phyloP scores from a whole-genome alignment of 2,888 invertebrate species.

The Anticlea derivata region DNA sequence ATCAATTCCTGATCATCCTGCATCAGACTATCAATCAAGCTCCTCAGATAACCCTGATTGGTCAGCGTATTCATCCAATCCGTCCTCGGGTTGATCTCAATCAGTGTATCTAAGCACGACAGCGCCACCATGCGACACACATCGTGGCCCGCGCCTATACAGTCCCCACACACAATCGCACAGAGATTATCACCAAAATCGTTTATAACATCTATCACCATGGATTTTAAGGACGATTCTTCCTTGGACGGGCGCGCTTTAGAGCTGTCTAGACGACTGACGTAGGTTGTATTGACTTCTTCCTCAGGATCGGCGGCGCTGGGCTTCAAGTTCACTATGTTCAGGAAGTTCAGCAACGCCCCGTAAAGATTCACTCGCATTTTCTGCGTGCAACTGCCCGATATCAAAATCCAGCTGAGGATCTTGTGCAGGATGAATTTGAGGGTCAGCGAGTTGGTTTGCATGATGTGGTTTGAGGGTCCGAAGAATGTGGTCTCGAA shows the following conservation, averaged over 20 bases:
- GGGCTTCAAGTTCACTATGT: slow-evolving; percentile 86
- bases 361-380: slow-evolving; percentile 94
- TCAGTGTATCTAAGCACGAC: slow-evolving; percentile 90
- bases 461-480: slow-evolving; percentile 74
- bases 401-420: slow-evolving; percentile 92
- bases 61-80: slow-evolving; percentile 75
- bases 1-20: slow-evolving; percentile 89
- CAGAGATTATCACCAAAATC: slow-evolving; percentile 92
- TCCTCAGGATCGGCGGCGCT: slow-evolving; percentile 66
- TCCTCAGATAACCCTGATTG: slow-evolving; percentile 89
- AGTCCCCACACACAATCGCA: slow-evolving; percentile 92
- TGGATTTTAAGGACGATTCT: slow-evolving; percentile 66
- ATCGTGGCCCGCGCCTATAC: slow-evolving; percentile 92
- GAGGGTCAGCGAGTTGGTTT: slow-evolving; percentile 86
- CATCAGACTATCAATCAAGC: slow-evolving; percentile 91
- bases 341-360: slow-evolving; percentile 90
- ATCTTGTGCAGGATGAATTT: slow-evolving; percentile 90
- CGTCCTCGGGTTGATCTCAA: slow-evolving; percentile 89
- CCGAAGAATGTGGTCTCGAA: slow-evolving; percentile 76
- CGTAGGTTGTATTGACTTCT: slow-evolving; percentile 79
- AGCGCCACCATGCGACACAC: slow-evolving; percentile 95
- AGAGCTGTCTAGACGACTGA: slow-evolving; percentile 87
- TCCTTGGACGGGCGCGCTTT: slow-evolving; percentile 56
- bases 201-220: slow-evolving; percentile 81
- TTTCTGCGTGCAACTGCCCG: slow-evolving; percentile 92